These are phyloP conservation scores for Chymomyza costata DNA, from an alignment of 1,140 invertebrate species.

Conservation along the genomic window DNA sequence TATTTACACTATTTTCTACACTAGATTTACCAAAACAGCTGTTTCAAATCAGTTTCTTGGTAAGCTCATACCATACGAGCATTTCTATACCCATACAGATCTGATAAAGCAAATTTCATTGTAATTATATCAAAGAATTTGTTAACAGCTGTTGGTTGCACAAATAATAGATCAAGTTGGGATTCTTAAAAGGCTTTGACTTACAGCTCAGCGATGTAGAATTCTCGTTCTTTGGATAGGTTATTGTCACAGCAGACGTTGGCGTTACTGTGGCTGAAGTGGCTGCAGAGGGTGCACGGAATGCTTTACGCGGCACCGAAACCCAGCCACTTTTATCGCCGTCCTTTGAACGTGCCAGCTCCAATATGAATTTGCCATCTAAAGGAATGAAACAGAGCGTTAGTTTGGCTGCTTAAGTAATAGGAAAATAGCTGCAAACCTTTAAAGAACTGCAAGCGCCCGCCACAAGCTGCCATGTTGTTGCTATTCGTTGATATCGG, in stretches of 20 bases:
- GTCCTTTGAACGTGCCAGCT: conserved; percentile 87
- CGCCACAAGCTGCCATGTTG: conserved; percentile 60
- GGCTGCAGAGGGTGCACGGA: conserved; percentile 83
- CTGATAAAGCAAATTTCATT: too few species aligned
- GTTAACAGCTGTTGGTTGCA: not conserved
- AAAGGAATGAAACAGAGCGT: not conserved
- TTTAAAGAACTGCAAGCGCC: conserved; percentile 78
- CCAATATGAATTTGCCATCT: conserved; percentile 93
- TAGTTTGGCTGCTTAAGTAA: not conserved
- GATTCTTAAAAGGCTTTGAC: conserved; percentile 1
- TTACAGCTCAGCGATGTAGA: conserved; percentile 77
- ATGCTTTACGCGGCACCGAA: conserved; percentile 89
- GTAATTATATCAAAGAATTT: too few species aligned
- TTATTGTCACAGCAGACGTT: conserved; percentile 77
- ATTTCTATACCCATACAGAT: too few species aligned
- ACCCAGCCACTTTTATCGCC: conserved; percentile 89
- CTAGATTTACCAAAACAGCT: too few species aligned
- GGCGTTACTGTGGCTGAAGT: conserved; percentile 76
- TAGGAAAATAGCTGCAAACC: conserved; percentile 52
- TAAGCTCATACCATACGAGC: too few species aligned
- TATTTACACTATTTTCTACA: too few species aligned
- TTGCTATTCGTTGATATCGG: conserved; percentile 61
- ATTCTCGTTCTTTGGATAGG: conserved; percentile 70
- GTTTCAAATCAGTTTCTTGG: too few species aligned
- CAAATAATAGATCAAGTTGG: not conserved